phyloP scores from a whole-genome alignment of 30 jellyfish, hydroid and myxozoan species.

The Euphysa ruthae region DNA sequence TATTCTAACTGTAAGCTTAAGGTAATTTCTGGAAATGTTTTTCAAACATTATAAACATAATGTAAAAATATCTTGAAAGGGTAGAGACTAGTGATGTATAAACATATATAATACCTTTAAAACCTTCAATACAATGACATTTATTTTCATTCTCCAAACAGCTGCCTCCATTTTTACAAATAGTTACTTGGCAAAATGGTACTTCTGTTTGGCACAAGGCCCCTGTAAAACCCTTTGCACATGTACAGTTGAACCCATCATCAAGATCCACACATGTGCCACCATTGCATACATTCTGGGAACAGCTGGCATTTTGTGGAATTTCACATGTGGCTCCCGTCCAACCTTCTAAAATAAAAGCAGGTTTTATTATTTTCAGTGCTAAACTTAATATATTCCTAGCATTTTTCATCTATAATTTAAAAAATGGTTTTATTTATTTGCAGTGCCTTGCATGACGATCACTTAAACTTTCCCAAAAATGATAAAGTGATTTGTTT shows the following conservation, averaged over 20 bases:
- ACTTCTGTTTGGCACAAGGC: conserved; percentile 53
- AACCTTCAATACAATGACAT: not conserved
- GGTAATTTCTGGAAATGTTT: too few relatives aligned
- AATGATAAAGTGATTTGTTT: too few relatives aligned
- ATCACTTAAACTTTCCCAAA: too few relatives aligned
- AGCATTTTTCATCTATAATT: too few relatives aligned
- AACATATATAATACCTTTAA: not conserved
- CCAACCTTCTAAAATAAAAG: conserved; percentile 20
- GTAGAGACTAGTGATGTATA: too few relatives aligned
- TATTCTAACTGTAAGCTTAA: too few relatives aligned
- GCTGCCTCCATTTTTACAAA: conserved; percentile 61
- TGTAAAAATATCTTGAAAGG: too few relatives aligned
- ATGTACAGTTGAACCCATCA: conserved; percentile 64
- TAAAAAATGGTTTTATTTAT: too few relatives aligned
- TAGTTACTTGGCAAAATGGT: conserved; percentile 38
- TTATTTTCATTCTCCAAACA: conserved; percentile 27
- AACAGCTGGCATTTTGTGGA: conserved; percentile 45
- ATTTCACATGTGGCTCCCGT: conserved; percentile 76
- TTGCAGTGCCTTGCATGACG: too few relatives aligned
- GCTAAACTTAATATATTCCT: too few relatives aligned
- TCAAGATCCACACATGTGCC: conserved; percentile 69
- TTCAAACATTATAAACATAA: too few relatives aligned
- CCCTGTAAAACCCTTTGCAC: conserved; percentile 58
- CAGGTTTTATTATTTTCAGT: not conserved
- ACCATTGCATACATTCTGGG: conserved; percentile 27